Conservation (phyloP, 2,797 vertebrate genomes). For the Lerista edwardsae region DNA sequence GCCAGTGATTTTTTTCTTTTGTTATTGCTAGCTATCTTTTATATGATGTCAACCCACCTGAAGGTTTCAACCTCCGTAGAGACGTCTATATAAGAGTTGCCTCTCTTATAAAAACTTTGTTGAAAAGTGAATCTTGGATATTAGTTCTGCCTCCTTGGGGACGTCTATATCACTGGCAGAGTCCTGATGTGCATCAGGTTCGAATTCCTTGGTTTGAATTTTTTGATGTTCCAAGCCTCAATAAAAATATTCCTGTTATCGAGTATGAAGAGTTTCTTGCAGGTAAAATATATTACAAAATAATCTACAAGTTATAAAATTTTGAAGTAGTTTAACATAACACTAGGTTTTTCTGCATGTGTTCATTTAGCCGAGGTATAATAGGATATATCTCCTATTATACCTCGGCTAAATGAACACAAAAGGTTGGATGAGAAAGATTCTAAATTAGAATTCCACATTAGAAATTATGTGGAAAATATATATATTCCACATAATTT, state of each 20-base stretch:
- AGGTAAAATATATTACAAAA: constrained; percentile 75
- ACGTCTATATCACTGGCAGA: constrained; percentile 97
- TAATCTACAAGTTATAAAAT: background rate
- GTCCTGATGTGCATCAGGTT: constrained; percentile 88
- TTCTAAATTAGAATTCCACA: no score
- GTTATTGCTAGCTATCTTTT: constrained; percentile 85
- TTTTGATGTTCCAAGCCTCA: constrained; percentile 90
- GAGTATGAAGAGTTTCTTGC: constrained; percentile 95
- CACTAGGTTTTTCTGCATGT: background rate
- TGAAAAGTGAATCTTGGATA: constrained; percentile 88
- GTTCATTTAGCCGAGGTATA: background rate
- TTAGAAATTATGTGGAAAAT: no score
- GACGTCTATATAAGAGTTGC: constrained; percentile 94
- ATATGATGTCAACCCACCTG: constrained; percentile 95
- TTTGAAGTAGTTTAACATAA: background rate
- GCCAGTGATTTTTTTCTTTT: rapidly evolving
- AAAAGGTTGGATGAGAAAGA: no score
- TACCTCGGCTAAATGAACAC: no score
- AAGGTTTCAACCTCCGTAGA: constrained; percentile 95
- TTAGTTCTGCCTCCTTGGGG: constrained; percentile 96
- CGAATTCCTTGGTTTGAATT: constrained; percentile 92
- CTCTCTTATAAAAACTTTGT: constrained; percentile 89
- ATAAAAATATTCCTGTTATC: constrained; percentile 89
- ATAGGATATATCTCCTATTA: no score
- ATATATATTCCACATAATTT: no score